A percentile compares a stretch with the other conserved stretches of the same genome.
Evolutionary conservation across 1,140 invertebrate species (phyloP).

Genomic region (Acromyrmex echinatior): DNA sequence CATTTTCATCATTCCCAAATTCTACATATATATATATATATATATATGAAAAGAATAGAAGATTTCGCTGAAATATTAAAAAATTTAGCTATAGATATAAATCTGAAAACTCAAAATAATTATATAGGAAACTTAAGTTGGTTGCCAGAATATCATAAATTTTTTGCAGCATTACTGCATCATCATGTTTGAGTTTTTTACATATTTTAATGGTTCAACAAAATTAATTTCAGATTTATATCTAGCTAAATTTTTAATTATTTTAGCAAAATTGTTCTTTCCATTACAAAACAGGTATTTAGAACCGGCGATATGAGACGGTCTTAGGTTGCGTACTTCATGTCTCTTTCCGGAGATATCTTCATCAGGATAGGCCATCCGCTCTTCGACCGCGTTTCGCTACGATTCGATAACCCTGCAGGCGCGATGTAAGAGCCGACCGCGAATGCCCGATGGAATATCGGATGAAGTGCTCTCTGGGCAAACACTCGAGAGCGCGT

Average conservation of each 20-base stretch:
- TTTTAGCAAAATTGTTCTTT: no score
- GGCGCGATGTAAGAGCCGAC: slow-evolving; percentile 60
- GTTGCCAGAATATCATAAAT: no score
- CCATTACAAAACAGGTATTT: slow-evolving; percentile 54
- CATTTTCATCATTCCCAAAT: slow-evolving; percentile 42
- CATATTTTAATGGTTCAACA: no score
- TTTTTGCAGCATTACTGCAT: no score
- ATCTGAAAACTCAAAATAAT: no score
- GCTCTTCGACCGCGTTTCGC: slow-evolving; percentile 68
- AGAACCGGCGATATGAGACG: slow-evolving; percentile 57
- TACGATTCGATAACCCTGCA: slow-evolving; percentile 72
- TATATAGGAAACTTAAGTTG: no score
- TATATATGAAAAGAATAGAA: no score
- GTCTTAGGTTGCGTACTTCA: slow-evolving; percentile 59
- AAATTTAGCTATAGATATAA: no score
- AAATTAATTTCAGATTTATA: no score
- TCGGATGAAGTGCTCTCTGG: slow-evolving; percentile 68
- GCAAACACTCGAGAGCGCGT: slow-evolving; percentile 63
- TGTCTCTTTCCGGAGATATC: slow-evolving; percentile 74
- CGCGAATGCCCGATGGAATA: slow-evolving; percentile 67
- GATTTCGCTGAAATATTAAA: no score
- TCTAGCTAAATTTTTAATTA: no score
- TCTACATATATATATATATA: slow-evolving; percentile 28
- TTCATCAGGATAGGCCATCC: slow-evolving; percentile 76
- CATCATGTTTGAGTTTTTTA: not conserved